Conservation (phyloP, 2,113 vertebrate genomes). For the Cyprinodon tularosa region DNA sequence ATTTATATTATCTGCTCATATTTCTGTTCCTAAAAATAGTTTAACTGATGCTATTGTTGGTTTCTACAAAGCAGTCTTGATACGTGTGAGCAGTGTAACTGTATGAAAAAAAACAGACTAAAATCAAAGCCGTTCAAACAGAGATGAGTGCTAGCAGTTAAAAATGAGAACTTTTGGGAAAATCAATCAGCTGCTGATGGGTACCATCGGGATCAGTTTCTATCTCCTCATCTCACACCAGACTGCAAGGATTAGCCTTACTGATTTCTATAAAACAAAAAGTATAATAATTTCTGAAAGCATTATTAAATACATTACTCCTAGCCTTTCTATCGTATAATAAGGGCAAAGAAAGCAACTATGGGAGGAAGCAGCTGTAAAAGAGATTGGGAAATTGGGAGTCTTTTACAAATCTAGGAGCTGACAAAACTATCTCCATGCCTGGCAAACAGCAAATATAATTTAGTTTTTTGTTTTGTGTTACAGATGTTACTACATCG, state of each 20-base stretch:
- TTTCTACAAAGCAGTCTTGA: conserved; percentile 39
- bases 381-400: neutral
- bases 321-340: no score
- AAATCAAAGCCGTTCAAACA: conserved; percentile 39
- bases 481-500: neutral
- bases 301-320: no score
- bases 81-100: conserved; percentile 31
- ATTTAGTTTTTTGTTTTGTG: neutral
- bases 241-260: no score
- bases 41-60: conserved; percentile 26
- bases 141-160: conserved; percentile 37
- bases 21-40: conserved; percentile 57
- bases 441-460: neutral
- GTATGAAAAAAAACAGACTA: conserved; percentile 17
- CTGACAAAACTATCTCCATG: neutral
- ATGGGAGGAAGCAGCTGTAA: no score
- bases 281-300: no score
- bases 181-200: conserved; percentile 54
- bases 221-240: conserved; percentile 13
- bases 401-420: neutral
- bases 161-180: conserved; percentile 32
- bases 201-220: conserved; percentile 37
- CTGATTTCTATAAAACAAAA: no score
- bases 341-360: no score
- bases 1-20: conserved; percentile 45